Evolutionary conservation across 1,140 invertebrate species (phyloP).

Genomic region (Drusus annulatus): DNA sequence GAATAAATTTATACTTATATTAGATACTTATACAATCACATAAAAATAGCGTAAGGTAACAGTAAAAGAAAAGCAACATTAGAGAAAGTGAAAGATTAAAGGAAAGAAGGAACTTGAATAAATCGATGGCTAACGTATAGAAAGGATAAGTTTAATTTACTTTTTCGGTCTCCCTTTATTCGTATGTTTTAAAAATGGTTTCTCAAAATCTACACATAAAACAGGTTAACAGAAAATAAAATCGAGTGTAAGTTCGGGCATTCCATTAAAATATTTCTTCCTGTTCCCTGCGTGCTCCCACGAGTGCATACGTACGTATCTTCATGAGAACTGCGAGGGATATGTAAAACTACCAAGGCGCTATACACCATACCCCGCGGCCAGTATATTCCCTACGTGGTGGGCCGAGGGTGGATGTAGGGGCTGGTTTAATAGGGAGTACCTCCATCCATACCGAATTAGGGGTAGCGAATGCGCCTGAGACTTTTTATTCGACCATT

Average conservation of each 20-base stretch:
- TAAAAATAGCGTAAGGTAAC: too few species aligned
- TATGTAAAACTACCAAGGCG: constrained; percentile 2
- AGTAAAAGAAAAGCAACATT: too few species aligned
- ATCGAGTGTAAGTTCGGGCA: not conserved
- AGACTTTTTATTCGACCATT: constrained; percentile 18
- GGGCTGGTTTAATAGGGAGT: constrained; percentile 15
- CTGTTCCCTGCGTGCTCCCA: not conserved
- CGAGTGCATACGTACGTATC: not conserved
- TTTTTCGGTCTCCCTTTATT: too few species aligned
- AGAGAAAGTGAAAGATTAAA: too few species aligned
- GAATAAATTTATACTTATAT: too few species aligned
- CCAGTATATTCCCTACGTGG: not conserved
- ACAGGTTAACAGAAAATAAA: not conserved
- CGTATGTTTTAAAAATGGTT: too few species aligned
- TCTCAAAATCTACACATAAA: too few species aligned
- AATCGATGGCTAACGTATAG: too few species aligned
- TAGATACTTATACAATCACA: too few species aligned
- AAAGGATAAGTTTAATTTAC: too few species aligned
- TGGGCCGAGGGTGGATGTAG: not conserved
- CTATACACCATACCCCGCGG: not conserved
- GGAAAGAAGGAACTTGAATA: too few species aligned
- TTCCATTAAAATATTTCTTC: not conserved
- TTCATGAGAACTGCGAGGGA: not conserved
- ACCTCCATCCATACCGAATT: constrained; percentile 28
- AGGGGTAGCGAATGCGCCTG: constrained; percentile 8